Evolutionary conservation across 2,797 vertebrate genomes (phyloP).

Genomic region (Urophycis tenuis): DNA sequence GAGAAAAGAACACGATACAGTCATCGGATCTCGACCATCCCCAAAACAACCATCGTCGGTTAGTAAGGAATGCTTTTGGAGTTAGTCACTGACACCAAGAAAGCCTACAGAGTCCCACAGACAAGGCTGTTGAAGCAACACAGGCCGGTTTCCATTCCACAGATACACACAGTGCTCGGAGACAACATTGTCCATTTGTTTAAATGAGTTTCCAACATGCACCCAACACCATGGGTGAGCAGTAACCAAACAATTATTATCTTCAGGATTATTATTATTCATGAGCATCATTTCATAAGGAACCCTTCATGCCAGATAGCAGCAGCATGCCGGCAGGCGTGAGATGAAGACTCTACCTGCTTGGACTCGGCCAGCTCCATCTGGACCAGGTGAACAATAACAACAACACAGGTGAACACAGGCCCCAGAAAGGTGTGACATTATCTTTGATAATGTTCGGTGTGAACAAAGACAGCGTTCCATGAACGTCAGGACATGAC

Average conservation of each 20-base stretch:
- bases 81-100: background rate
- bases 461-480: background rate
- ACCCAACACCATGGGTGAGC: background rate
- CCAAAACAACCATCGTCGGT: background rate
- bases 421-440: background rate
- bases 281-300: constrained; percentile 27
- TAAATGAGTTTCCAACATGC: constrained; percentile 23
- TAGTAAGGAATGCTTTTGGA: background rate
- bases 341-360: constrained; percentile 58
- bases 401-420: constrained; percentile 21
- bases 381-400: constrained; percentile 44
- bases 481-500: background rate
- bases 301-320: constrained; percentile 38
- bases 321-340: constrained; percentile 44
- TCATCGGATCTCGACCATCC: background rate
- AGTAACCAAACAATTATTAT: background rate
- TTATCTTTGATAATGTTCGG: background rate
- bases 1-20: background rate
- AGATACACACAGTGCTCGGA: background rate
- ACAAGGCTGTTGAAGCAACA: background rate
- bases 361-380: constrained; percentile 55
- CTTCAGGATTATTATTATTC: background rate
- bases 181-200: background rate
- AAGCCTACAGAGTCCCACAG: background rate
- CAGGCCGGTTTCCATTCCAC: background rate